Evolutionary conservation across 2,797 vertebrate species (phyloP).

Genomic region (Austrolebias charrua): DNA sequence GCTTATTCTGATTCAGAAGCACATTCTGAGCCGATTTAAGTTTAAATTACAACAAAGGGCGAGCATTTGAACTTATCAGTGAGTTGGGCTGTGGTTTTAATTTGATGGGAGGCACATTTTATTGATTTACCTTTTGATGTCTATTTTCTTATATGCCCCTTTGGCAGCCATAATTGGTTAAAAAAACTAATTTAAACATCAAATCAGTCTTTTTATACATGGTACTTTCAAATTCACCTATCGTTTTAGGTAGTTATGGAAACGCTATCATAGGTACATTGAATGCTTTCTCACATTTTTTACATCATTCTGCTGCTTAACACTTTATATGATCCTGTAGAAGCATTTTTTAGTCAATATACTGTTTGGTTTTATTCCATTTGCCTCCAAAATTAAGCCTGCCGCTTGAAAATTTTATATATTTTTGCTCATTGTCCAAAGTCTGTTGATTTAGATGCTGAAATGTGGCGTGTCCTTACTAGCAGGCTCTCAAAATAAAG

Average conservation of each 20-base stretch:
- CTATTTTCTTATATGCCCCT: neutral
- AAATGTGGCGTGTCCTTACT: constrained; percentile 22
- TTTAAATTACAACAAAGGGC: neutral
- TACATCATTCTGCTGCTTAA: too few relatives aligned
- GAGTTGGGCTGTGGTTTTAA: constrained; percentile 21
- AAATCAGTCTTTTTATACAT: neutral
- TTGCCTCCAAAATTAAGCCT: constrained; percentile 12
- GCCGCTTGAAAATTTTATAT: too few relatives aligned
- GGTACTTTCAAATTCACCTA: neutral
- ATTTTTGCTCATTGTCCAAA: constrained; percentile 6
- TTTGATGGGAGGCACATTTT: constrained; percentile 13
- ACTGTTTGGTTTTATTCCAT: constrained; percentile 1
- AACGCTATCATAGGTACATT: neutral
- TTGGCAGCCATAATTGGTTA: constrained; percentile 1
- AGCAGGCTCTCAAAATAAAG: constrained; percentile 25
- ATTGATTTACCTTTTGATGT: neutral
- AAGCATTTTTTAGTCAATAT: constrained; percentile 6
- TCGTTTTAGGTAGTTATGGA: neutral
- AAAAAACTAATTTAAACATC: constrained; percentile 7
- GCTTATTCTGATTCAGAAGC: constrained; percentile 1
- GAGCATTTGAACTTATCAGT: constrained; percentile 2
- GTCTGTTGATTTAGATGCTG: constrained; percentile 21
- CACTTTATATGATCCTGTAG: neutral
- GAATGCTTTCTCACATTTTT: neutral
- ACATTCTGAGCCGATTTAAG: constrained; percentile 1